Evolutionary conservation across 2,888 invertebrate species (phyloP).

Genomic region (Cheilosia grossa): DNA sequence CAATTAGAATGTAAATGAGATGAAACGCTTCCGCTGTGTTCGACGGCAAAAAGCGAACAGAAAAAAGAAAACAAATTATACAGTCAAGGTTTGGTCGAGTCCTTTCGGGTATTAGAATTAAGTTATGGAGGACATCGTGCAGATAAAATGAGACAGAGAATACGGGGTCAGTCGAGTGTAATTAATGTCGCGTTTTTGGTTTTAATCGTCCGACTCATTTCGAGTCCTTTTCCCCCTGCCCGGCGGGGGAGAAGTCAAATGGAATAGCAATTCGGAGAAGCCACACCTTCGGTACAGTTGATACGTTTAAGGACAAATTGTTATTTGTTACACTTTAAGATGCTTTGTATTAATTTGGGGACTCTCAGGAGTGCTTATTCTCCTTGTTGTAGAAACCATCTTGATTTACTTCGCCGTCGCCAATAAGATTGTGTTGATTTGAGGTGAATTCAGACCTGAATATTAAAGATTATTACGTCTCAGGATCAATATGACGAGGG

Average conservation of each 20-base stretch:
- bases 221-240: not conserved
- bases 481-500: too few species aligned
- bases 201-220: conserved; percentile 29
- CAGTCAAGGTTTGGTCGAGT: conserved; percentile 27
- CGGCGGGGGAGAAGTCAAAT: conserved; percentile 4
- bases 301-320: conserved; percentile 7
- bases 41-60: not conserved
- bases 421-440: too few species aligned
- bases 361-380: not conserved
- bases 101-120: conserved; percentile 51
- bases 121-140: conserved; percentile 40
- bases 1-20: conserved; percentile 73
- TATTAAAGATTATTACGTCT: too few species aligned
- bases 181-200: conserved; percentile 55
- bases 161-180: conserved; percentile 49
- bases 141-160: conserved; percentile 30
- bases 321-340: conserved; percentile 40
- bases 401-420: not conserved
- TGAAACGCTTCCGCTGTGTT: conserved; percentile 15
- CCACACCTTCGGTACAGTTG: conserved; percentile 26
- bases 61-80: conserved; percentile 26
- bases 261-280: conserved; percentile 45
- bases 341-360: conserved; percentile 27
- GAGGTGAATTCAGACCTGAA: too few species aligned
- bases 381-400: not conserved